Percentiles rank a stretch among this genome's conserved stretches.
phyloP scores from a whole-genome alignment of 1,140 invertebrate genomes.

The Pseudomyrmex dendroicus region DNA sequence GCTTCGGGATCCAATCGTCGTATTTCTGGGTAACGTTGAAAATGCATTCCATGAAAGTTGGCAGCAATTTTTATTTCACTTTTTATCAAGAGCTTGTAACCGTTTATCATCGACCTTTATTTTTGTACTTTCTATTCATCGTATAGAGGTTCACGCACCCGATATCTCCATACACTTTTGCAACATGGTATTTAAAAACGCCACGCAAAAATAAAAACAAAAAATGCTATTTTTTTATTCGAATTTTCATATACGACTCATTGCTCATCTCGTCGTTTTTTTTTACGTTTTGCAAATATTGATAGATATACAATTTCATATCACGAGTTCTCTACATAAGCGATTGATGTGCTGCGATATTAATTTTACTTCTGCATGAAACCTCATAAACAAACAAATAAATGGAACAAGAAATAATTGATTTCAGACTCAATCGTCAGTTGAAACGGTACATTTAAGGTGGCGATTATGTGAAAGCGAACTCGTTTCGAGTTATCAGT shows the following conservation, averaged over 20 bases:
- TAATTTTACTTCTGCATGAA: conserved; percentile 25
- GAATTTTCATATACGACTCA: neutral
- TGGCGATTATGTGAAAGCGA: conserved; percentile 13
- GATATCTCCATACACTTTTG: neutral
- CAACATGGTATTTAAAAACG: neutral
- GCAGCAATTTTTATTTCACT: conserved; percentile 8
- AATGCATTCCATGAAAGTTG: conserved; percentile 6
- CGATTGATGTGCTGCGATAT: neutral
- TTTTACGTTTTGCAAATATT: conserved; percentile 31
- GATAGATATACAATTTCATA: conserved; percentile 15
- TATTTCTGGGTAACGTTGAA: conserved; percentile 16
- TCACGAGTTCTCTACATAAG: neutral
- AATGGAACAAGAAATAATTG: conserved; percentile 9
- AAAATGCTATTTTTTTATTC: conserved; percentile 7
- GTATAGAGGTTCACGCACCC: neutral
- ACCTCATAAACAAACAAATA: neutral
- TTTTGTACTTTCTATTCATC: neutral
- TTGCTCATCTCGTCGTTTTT: conserved; percentile 12
- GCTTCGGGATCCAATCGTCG: neutral
- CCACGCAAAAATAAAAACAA: neutral
- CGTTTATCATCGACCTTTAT: neutral
- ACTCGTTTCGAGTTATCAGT: conserved; percentile 18
- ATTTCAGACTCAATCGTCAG: conserved; percentile 23
- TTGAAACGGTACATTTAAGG: conserved; percentile 37
- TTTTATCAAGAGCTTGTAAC: conserved; percentile 4